Percentiles rank a stretch among this genome's conserved stretches.
Evolutionary conservation across 2,797 vertebrate genomes (phyloP).

Genomic region (Siniperca obscura): DNA sequence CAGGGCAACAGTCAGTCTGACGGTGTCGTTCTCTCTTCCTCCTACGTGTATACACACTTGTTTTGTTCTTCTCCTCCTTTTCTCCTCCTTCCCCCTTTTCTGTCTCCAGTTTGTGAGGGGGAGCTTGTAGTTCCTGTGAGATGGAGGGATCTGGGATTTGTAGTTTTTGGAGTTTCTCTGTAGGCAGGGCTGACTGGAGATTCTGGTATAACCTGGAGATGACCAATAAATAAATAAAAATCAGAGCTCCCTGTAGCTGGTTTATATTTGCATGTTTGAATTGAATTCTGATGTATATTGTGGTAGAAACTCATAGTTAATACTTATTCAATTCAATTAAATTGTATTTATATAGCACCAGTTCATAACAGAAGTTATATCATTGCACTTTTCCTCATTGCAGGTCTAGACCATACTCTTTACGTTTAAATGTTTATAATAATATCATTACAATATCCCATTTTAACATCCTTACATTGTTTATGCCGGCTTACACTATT

Average conservation of each 20-base stretch:
- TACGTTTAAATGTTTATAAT: too few species aligned
- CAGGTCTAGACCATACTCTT: too few species aligned
- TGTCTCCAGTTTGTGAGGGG: neutral
- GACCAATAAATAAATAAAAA: neutral
- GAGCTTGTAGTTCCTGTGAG: conserved; percentile 14
- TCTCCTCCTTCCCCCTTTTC: neutral
- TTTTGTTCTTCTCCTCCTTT: conserved; percentile 2
- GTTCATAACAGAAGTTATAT: too few species aligned
- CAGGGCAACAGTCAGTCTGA: conserved; percentile 35
- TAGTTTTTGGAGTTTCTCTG: conserved; percentile 26
- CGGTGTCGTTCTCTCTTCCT: conserved; percentile 35
- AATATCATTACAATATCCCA: too few species aligned
- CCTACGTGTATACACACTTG: conserved; percentile 59
- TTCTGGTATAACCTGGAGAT: conserved; percentile 69
- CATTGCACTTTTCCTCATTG: too few species aligned
- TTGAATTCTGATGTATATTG: neutral
- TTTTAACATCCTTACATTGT: too few species aligned
- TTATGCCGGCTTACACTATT: too few species aligned
- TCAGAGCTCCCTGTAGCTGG: neutral
- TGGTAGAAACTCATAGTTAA: too few species aligned
- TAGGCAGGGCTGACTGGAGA: conserved; percentile 53
- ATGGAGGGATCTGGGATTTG: conserved; percentile 29
- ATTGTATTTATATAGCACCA: too few species aligned
- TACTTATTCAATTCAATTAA: too few species aligned
- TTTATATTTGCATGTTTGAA: neutral